Evolutionary conservation across 2,113 vertebrate species (phyloP).

Genomic region (Glaucidium brasilianum): DNA sequence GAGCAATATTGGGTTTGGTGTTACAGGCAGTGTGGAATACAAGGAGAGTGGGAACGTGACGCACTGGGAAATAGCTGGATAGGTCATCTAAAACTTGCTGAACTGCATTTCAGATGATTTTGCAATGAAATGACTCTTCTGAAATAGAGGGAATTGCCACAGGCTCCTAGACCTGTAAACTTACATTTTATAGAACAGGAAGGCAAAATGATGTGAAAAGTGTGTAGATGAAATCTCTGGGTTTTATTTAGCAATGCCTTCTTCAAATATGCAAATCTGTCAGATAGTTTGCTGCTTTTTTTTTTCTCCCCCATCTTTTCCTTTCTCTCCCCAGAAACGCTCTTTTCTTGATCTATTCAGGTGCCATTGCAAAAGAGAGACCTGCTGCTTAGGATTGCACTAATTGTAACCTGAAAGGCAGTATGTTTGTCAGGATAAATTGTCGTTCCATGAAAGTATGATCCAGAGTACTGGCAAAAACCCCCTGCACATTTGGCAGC

Average conservation of each 20-base stretch:
- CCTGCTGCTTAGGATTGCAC: background rate
- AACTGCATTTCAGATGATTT: constrained; percentile 7
- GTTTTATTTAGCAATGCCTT: background rate
- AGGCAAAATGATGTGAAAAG: background rate
- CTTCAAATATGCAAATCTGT: background rate
- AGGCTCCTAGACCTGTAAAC: background rate
- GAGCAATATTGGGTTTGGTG: background rate
- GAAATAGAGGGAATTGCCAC: background rate
- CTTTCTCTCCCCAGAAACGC: background rate
- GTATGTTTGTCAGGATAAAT: background rate
- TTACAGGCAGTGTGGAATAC: background rate
- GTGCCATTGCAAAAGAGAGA: background rate
- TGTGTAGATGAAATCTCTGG: background rate
- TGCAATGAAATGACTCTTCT: background rate
- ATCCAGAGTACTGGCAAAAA: background rate
- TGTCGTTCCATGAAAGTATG: background rate
- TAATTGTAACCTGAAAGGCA: background rate
- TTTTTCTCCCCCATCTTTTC: background rate
- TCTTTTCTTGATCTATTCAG: background rate
- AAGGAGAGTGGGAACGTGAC: background rate
- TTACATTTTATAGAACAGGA: background rate
- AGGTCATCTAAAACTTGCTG: background rate
- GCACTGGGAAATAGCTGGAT: background rate
- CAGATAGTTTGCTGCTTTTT: background rate
- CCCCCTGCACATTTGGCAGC: background rate